phyloP scores from a whole-genome alignment of 2,113 vertebrate genomes.

The Sclerurus mexicanus region DNA sequence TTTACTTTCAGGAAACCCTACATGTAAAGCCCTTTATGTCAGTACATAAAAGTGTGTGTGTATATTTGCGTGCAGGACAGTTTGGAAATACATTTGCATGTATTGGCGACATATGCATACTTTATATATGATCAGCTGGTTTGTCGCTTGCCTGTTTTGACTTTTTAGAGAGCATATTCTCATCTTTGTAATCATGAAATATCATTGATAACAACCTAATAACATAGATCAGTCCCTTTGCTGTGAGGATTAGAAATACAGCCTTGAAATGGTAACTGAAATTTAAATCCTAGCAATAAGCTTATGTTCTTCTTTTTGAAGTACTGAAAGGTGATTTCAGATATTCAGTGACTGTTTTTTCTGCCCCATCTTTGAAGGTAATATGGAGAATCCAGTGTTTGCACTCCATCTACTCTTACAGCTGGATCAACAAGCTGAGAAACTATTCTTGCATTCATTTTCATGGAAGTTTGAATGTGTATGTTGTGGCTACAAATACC shows the following conservation, averaged over 20 bases:
- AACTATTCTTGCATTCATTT: slow-evolving; percentile 81
- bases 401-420: slow-evolving; percentile 84
- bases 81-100: not conserved
- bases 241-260: not conserved
- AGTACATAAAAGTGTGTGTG: not conserved
- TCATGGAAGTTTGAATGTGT: slow-evolving; percentile 85
- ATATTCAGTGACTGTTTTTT: not conserved
- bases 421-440: slow-evolving; percentile 74
- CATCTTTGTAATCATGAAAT: not conserved
- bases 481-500: slow-evolving; percentile 76
- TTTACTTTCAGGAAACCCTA: not conserved
- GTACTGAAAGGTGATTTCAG: not conserved
- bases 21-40: not conserved
- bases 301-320: not conserved
- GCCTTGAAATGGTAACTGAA: not conserved
- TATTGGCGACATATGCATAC: not conserved
- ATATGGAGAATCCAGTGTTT: slow-evolving; percentile 86
- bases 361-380: slow-evolving; percentile 71
- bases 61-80: not conserved
- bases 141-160: not conserved
- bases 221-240: not conserved
- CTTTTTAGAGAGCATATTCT: not conserved
- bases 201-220: not conserved
- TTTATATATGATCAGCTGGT: not conserved
- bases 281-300: not conserved